These are phyloP conservation scores for Pelodytes ibericus DNA, from an alignment of 2,797 vertebrate species.

Conservation along the genomic window DNA sequence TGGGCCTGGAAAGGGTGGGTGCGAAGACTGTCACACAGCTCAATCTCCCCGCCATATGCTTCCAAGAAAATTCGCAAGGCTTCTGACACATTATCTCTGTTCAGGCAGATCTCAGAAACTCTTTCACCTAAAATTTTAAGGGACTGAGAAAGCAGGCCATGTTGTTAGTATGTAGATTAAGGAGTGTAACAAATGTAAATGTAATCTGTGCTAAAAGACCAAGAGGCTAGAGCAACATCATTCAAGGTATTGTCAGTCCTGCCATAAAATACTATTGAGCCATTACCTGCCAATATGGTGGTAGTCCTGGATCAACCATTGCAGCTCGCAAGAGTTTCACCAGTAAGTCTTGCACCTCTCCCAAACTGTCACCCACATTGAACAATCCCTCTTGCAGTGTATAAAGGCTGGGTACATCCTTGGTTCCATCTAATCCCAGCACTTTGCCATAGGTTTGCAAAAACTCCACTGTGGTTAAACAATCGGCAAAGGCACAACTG, in stretches of 20 bases:
- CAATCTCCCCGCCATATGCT: conserved; percentile 80
- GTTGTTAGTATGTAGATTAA: too few species aligned
- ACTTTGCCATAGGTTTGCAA: conserved; percentile 90
- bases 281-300: conserved; percentile 90
- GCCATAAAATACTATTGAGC: too few species aligned
- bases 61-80: conserved; percentile 90
- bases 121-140: conserved; percentile 95
- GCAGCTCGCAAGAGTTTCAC: conserved; percentile 84
- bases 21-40: conserved; percentile 84
- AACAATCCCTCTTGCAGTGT: conserved; percentile 91
- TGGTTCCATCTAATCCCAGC: conserved; percentile 84
- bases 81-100: conserved; percentile 89
- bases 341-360: conserved; percentile 87
- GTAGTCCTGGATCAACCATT: conserved; percentile 88
- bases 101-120: conserved; percentile 86
- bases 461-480: conserved; percentile 89
- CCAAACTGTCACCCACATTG: conserved; percentile 80
- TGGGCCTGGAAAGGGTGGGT: conserved; percentile 92
- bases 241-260: too few species aligned
- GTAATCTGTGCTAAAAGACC: too few species aligned
- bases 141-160: conserved; percentile 75
- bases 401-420: conserved; percentile 86
- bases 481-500: conserved; percentile 85
- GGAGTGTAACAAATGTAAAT: too few species aligned
- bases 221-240: too few species aligned